Evolutionary conservation across 2,888 invertebrate species (phyloP).

Genomic region (Microctonus hyperodae): DNA sequence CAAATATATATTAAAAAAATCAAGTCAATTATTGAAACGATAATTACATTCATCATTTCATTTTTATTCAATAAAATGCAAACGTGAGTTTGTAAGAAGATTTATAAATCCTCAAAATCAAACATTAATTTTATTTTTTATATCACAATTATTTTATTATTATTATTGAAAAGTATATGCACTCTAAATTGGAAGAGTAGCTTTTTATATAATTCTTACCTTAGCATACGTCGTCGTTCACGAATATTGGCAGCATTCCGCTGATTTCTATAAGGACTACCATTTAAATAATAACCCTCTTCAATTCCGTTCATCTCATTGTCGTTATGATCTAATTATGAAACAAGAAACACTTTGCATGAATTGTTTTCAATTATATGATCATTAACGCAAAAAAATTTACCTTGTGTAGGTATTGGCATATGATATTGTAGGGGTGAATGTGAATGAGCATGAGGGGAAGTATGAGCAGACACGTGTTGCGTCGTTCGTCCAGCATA

Average conservation of each 20-base stretch:
- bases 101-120: too few relatives aligned
- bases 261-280: constrained; percentile 86
- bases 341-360: not conserved
- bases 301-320: constrained; percentile 61
- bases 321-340: constrained; percentile 54
- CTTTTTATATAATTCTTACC: constrained; percentile 67
- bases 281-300: constrained; percentile 71
- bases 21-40: too few relatives aligned
- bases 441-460: constrained; percentile 56
- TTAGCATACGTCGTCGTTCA: constrained; percentile 98
- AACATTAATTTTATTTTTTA: too few relatives aligned
- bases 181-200: constrained; percentile 1
- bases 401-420: constrained; percentile 58
- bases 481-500: constrained; percentile 72
- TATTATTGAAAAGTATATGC: too few relatives aligned
- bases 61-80: too few relatives aligned
- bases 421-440: constrained; percentile 60
- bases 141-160: too few relatives aligned
- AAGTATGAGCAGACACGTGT: constrained; percentile 52
- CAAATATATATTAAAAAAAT: too few relatives aligned
- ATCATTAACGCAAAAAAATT: constrained; percentile 38
- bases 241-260: constrained; percentile 94
- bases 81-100: too few relatives aligned
- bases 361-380: not conserved
- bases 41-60: too few relatives aligned